A percentile compares a stretch with the other conserved stretches of the same genome.
phyloP scores from a whole-genome alignment of 1,140 invertebrate species.

The Cydia pomonella region DNA sequence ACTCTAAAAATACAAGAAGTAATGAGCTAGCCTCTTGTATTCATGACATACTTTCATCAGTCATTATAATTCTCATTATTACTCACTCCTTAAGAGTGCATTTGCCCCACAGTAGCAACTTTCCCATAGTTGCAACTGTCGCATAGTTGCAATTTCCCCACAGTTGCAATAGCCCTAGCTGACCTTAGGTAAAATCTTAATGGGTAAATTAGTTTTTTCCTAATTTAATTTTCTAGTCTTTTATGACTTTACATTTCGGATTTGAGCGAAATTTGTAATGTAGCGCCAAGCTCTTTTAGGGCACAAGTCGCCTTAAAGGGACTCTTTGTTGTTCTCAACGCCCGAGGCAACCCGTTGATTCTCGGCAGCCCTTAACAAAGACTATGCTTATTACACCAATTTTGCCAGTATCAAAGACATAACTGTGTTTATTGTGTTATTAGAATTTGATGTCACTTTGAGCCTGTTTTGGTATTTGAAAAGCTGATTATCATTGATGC shows the following conservation, averaged over 20 bases:
- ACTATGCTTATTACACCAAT: slow-evolving; percentile 20
- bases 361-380: slow-evolving; percentile 6
- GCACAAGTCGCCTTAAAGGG: slow-evolving; percentile 1
- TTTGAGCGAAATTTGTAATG: not conserved
- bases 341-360: slow-evolving; percentile 2
- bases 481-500: not conserved
- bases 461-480: not conserved
- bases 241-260: not conserved
- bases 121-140: no score
- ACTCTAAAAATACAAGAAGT: no score
- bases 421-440: slow-evolving; percentile 16
- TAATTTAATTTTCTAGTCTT: no score
- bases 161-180: no score
- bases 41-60: no score
- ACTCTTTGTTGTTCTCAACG: slow-evolving; percentile 2
- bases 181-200: no score
- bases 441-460: not conserved
- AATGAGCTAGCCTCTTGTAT: no score
- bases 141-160: no score
- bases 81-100: no score
- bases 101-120: no score
- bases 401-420: slow-evolving; percentile 27
- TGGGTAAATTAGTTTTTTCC: no score
- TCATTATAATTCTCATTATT: no score
- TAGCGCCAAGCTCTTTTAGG: not conserved